These are phyloP conservation scores for Heterodera schachtii DNA, from an alignment of 1,140 invertebrate species.

Conservation along the genomic window DNA sequence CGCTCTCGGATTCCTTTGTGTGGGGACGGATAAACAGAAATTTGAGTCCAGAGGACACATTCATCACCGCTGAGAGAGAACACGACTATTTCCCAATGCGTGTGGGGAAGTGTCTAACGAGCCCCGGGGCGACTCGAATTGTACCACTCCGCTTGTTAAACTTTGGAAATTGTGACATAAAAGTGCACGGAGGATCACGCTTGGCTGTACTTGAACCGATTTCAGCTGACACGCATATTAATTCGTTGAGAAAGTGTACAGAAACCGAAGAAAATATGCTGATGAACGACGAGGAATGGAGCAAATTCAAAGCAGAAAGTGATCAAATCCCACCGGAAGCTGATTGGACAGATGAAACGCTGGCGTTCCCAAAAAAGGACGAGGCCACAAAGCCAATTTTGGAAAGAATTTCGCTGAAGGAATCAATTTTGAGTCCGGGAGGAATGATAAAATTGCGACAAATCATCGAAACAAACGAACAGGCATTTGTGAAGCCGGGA, in stretches of 20 bases:
- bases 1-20: slow-evolving; percentile 28
- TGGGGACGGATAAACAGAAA: slow-evolving; percentile 4
- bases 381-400: background rate
- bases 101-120: slow-evolving; percentile 14
- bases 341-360: background rate
- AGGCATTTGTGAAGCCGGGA: slow-evolving; percentile 25
- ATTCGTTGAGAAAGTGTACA: background rate
- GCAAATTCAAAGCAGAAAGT: slow-evolving; percentile 11
- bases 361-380: slow-evolving; percentile 5
- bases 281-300: background rate
- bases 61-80: background rate
- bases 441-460: background rate
- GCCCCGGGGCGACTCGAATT: slow-evolving; percentile 3
- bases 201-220: slow-evolving; percentile 4
- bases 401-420: background rate
- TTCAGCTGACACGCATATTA: background rate
- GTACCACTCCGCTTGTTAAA: slow-evolving; percentile 33
- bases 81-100: slow-evolving; percentile 15
- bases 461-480: background rate
- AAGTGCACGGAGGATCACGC: slow-evolving; percentile 15
- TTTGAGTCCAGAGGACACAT: background rate
- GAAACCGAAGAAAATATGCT: background rate
- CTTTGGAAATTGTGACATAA: slow-evolving; percentile 2
- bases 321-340: slow-evolving; percentile 26
- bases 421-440: background rate